Conservation (phyloP, 2,888 invertebrate species). For the Caenorhabditis virilis region DNA sequence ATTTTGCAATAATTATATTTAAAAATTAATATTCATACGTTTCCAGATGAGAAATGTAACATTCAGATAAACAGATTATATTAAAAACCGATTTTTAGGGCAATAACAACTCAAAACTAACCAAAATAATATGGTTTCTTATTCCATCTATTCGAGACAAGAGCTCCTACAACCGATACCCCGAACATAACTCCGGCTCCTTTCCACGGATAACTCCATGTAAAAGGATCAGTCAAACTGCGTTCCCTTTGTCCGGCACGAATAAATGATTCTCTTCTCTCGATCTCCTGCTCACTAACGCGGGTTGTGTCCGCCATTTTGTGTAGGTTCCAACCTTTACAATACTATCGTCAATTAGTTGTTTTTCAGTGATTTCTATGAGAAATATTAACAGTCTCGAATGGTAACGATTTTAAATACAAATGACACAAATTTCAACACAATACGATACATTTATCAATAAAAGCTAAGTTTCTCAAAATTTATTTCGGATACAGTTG, state of each 20-base stretch:
- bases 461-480: conserved; percentile 21
- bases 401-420: conserved; percentile 26
- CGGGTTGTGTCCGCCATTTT: conserved; percentile 60
- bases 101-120: conserved; percentile 20
- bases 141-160: conserved; percentile 57
- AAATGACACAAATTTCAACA: background rate
- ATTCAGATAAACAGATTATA: background rate
- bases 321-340: conserved; percentile 4
- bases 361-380: conserved; percentile 4
- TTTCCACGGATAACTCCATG: conserved; percentile 63
- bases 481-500: background rate
- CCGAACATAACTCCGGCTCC: conserved; percentile 50
- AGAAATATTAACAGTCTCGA: conserved; percentile 12
- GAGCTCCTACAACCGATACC: conserved; percentile 36
- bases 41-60: background rate
- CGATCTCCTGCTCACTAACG: conserved; percentile 54
- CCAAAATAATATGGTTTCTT: conserved; percentile 66
- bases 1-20: too few species aligned
- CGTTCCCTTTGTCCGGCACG: conserved; percentile 50
- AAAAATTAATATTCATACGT: too few species aligned
- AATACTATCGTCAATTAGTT: conserved; percentile 7
- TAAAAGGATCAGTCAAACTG: conserved; percentile 59
- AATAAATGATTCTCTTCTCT: conserved; percentile 57
- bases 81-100: background rate
- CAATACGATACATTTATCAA: conserved; percentile 18